A percentile compares a stretch with the other conserved stretches of the same genome.
phyloP scores from a whole-genome alignment of 1,140 invertebrate genomes.

The Spodoptera frugiperda region DNA sequence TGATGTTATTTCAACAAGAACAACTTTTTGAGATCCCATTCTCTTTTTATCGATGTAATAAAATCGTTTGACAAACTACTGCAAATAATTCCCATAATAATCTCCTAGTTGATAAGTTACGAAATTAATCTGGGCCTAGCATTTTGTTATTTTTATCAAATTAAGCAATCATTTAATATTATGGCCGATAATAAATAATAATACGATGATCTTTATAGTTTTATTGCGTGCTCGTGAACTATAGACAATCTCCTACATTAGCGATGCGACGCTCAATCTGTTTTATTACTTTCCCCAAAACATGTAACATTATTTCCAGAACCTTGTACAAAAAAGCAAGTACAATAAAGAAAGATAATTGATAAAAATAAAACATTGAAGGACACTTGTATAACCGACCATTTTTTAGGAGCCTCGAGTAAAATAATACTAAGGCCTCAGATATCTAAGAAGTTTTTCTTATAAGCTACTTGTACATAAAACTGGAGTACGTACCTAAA shows the following conservation, averaged over 20 bases:
- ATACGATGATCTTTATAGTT: not conserved
- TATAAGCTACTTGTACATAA: slow-evolving; percentile 32
- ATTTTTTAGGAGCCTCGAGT: slow-evolving; percentile 1
- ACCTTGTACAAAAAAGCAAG: too few species aligned
- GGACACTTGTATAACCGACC: not conserved
- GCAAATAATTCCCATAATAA: not conserved
- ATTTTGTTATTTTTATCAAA: slow-evolving; percentile 8
- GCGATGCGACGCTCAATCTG: not conserved
- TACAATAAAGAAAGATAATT: too few species aligned
- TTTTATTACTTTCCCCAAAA: not conserved
- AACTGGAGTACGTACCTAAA: slow-evolving; percentile 87
- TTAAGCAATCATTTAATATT: slow-evolving; percentile 4
- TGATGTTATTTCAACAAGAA: too few species aligned
- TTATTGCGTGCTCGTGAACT: slow-evolving; percentile 10
- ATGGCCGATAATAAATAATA: not conserved
- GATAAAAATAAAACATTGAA: not conserved
- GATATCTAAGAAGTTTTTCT: slow-evolving; percentile 6
- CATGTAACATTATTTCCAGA: too few species aligned
- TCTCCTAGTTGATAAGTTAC: not conserved
- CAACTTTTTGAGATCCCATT: not conserved
- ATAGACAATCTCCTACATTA: not conserved
- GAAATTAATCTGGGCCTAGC: not conserved
- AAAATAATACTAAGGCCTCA: not conserved
- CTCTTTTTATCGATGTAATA: not conserved
- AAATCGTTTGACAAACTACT: not conserved